Evolutionary conservation across 2,797 vertebrate species (phyloP).

Genomic region (Lagorchestes hirsutus): DNA sequence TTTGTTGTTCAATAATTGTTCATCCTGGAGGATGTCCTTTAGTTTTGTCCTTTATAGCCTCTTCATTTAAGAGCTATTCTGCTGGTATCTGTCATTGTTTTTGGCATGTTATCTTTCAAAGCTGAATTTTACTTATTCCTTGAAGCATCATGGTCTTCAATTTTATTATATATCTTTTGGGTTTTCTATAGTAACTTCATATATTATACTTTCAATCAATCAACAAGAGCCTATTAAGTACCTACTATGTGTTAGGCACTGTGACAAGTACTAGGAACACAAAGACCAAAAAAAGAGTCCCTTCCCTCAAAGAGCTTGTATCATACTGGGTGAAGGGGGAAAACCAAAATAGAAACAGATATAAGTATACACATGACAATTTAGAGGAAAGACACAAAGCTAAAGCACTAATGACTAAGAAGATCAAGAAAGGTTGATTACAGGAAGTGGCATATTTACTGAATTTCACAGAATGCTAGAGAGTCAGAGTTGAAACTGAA

Average conservation of each 20-base stretch:
- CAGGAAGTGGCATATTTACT: neutral
- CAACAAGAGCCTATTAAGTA: conserved; percentile 41
- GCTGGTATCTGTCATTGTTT: neutral
- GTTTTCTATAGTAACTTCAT: conserved; percentile 16
- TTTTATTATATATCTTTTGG: conserved; percentile 36
- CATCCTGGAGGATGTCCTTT: conserved; percentile 14
- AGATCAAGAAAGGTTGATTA: neutral
- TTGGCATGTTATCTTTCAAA: conserved; percentile 19
- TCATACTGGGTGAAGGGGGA: neutral
- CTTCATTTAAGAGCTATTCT: conserved; percentile 1
- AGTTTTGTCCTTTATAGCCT: conserved; percentile 26
- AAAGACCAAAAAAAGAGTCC: neutral
- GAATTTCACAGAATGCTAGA: neutral
- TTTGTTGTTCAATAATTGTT: conserved; percentile 10
- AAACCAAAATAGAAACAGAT: neutral
- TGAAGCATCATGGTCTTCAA: neutral
- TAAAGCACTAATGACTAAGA: neutral
- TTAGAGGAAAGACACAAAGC: neutral
- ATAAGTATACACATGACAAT: neutral
- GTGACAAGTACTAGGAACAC: neutral
- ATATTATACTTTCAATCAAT: conserved; percentile 7
- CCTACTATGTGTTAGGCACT: neutral
- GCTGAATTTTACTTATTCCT: conserved; percentile 20
- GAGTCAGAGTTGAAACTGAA: neutral
- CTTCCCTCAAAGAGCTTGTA: neutral